Base-by-base conservation (phyloP, 2,113 vertebrate species). In the Lasiurus borealis region DNA sequence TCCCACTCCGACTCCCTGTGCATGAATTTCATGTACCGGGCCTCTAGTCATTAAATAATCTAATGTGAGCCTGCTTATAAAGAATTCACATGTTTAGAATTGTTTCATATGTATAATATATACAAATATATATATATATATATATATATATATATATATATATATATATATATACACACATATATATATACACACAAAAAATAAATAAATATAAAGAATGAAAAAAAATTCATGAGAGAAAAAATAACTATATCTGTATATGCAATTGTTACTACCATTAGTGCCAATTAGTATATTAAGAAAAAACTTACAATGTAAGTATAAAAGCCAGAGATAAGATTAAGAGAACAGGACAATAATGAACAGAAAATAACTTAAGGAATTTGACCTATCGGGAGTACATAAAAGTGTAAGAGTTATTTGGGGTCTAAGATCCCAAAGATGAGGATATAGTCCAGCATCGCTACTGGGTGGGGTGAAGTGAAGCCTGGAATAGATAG, bases 401-500 rank as follows among this genome's bases (percentile, higher is more conserved):
- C 1, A 0, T 16, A n/a, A 66, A 8, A 76, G 8, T 9, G 7
- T 0, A 6, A 80, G n/a, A 52, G 6, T 46, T 8, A 57, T 31
- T 8, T 18, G 36, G 29, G 8, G 2, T 48, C 18, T n/a, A 19
- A 34, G 31, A 62, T 14, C 10, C 23, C 44, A 82, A 34, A 36
- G 8, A 16, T 12, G 12, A 88, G 5, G 31, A 29, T 1, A 0
- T 34, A 27, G 29, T 3, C 6, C 34, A 75, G 48, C 29, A 44
- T 3, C 5, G 3, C 29, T n/a, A 3, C 0, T 50, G 5, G 62
- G 8, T 75, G 11, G 15, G 16, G 3, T 69, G 27, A 10, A 18
- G 1, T 36, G 68, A 50, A 54, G 25, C 5, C 12, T 40, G 31
- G 40, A 46, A 54, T 0, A 62, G 11, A 5, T 6, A 31, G 31